Evolutionary conservation across 2,888 invertebrate genomes (phyloP).

Genomic region (Drosophila mulleri): DNA sequence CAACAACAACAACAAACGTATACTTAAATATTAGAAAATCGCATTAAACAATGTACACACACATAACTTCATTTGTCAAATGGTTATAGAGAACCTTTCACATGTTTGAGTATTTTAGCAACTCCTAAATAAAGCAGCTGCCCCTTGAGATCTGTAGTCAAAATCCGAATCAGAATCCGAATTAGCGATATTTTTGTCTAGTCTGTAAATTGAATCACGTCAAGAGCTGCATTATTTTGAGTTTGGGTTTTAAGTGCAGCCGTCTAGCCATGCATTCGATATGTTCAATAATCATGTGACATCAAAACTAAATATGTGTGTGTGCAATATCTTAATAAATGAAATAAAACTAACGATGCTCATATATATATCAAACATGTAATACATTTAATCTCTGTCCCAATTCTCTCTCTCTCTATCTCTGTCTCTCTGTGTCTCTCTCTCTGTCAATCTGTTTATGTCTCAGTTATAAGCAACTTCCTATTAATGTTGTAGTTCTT

Average conservation of each 20-base stretch:
- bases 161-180: neutral
- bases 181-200: slow-evolving; percentile 10
- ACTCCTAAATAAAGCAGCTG: slow-evolving; percentile 19
- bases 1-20: slow-evolving; percentile 24
- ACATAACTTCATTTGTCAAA: slow-evolving; percentile 50
- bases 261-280: slow-evolving; percentile 30
- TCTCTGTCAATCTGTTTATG: slow-evolving; percentile 33
- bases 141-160: neutral
- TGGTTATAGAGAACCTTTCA: slow-evolving; percentile 5
- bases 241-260: slow-evolving; percentile 3
- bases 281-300: slow-evolving; percentile 23
- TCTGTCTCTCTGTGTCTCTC: slow-evolving; percentile 35
- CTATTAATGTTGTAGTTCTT: slow-evolving; percentile 74
- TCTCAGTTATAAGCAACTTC: slow-evolving; percentile 55
- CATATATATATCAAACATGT: slow-evolving; percentile 52
- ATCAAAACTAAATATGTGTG: slow-evolving; percentile 41
- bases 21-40: slow-evolving; percentile 64
- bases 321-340: slow-evolving; percentile 39
- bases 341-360: slow-evolving; percentile 35
- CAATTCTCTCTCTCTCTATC: slow-evolving; percentile 36
- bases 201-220: neutral
- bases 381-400: slow-evolving; percentile 39
- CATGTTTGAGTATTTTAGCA: neutral
- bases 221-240: slow-evolving; percentile 8
- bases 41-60: slow-evolving; percentile 62